phyloP scores from a whole-genome alignment of 1,140 invertebrate genomes.

The Trigoniulus corallinus region DNA sequence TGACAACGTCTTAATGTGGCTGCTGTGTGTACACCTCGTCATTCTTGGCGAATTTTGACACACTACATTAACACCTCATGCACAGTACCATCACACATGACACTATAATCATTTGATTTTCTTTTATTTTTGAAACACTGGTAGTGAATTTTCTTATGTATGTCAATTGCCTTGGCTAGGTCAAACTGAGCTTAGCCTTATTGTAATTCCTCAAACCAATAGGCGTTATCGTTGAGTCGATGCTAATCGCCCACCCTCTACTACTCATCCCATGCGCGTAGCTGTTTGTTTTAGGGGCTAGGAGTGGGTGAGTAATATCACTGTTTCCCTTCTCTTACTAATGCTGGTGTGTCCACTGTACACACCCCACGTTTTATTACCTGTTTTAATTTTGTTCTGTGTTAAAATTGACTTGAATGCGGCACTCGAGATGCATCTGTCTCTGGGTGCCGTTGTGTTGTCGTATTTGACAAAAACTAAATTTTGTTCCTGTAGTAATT shows the following conservation, averaged over 20 bases:
- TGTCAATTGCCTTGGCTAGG: not conserved
- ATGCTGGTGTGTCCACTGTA: no score
- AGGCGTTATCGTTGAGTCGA: slow-evolving; percentile 14
- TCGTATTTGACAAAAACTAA: no score
- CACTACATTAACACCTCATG: no score
- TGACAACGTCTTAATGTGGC: no score
- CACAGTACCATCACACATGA: not conserved
- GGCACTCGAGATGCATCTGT: no score
- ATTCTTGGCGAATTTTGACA: not conserved
- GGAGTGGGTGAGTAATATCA: slow-evolving; percentile 14
- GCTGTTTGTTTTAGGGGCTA: slow-evolving; percentile 16
- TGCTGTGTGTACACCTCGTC: no score
- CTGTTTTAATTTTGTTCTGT: no score
- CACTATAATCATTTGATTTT: not conserved
- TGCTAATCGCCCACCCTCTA: slow-evolving; percentile 11
- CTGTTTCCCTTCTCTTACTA: no score
- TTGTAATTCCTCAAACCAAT: slow-evolving; percentile 16
- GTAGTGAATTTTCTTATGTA: not conserved
- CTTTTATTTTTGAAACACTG: not conserved
- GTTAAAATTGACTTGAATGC: no score
- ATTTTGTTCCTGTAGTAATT: no score
- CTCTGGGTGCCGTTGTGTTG: no score
- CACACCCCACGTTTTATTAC: no score
- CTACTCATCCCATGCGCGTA: slow-evolving; percentile 10
- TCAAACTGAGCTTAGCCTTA: slow-evolving; percentile 11